phyloP scores from a whole-genome alignment of 2,888 invertebrate species.

The Sinhomidia bicolor region DNA sequence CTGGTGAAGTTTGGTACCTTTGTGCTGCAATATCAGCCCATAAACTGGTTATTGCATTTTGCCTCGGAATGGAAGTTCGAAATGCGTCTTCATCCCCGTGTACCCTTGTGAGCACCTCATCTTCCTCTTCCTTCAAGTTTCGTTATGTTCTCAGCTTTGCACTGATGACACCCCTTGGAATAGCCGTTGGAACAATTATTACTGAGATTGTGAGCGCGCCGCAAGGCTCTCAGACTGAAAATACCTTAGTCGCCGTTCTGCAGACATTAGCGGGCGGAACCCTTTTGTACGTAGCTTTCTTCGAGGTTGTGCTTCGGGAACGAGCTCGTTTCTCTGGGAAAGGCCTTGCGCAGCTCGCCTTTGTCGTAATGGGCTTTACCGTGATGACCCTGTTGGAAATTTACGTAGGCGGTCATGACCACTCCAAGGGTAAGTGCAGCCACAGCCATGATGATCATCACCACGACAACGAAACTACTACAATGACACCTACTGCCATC shows the following conservation, averaged over 20 bases:
- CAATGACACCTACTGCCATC: not conserved
- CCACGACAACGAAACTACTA: conserved; percentile 33
- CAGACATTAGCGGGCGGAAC: conserved; percentile 80
- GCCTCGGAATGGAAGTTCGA: conserved; percentile 90
- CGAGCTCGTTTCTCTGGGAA: conserved; percentile 79
- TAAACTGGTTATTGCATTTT: conserved; percentile 93
- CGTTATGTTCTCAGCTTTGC: conserved; percentile 80
- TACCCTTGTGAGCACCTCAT: conserved; percentile 79
- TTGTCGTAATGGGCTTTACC: conserved; percentile 78
- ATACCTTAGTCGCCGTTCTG: conserved; percentile 78
- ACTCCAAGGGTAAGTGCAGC: conserved; percentile 40
- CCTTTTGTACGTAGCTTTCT: conserved; percentile 79
- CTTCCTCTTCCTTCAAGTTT: conserved; percentile 77
- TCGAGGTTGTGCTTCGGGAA: conserved; percentile 79
- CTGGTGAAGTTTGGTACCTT: conserved; percentile 88
- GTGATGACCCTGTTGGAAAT: conserved; percentile 79
- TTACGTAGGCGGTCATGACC: conserved; percentile 72
- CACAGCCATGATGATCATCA: conserved; percentile 58
- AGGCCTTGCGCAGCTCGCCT: conserved; percentile 78
- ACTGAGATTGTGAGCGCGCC: conserved; percentile 77
- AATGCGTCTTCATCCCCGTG: conserved; percentile 78
- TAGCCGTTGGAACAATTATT: conserved; percentile 78
- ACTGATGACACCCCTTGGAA: conserved; percentile 80
- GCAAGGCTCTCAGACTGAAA: conserved; percentile 70
- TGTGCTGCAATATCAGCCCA: conserved; percentile 92